A percentile compares a stretch with the other conserved stretches of the same genome.
phyloP scores from a whole-genome alignment of 2,113 vertebrate genomes.

The Meles meles region DNA sequence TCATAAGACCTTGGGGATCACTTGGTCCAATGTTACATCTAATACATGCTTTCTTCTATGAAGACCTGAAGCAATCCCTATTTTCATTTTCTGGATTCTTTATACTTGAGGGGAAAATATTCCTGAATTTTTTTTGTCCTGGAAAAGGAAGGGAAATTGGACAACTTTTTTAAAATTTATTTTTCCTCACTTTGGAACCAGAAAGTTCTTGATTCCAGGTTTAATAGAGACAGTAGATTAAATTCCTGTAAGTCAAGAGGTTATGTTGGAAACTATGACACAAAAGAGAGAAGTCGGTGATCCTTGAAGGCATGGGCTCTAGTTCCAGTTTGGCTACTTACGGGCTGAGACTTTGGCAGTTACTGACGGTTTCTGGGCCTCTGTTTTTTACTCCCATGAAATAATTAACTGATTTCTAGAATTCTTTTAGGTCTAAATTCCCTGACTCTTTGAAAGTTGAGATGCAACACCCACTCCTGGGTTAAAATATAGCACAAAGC shows the following conservation, averaged over 20 bases:
- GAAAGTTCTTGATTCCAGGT: not conserved
- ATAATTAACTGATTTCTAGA: conserved; percentile 14
- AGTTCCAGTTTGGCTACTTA: not conserved
- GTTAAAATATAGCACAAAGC: conserved; percentile 27
- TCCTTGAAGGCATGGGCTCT: not conserved
- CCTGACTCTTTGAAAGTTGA: not conserved
- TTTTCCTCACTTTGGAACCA: not conserved
- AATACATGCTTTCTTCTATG: not conserved
- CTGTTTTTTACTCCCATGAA: not conserved
- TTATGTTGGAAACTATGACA: not conserved
- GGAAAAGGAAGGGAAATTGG: not conserved
- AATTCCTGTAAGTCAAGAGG: not conserved
- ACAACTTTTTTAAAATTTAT: not conserved
- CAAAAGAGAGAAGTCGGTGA: not conserved
- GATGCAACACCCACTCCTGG: not conserved
- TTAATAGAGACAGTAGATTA: not conserved
- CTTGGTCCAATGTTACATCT: not conserved
- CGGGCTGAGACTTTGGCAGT: not conserved
- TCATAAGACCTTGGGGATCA: not conserved
- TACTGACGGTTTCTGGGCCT: not conserved
- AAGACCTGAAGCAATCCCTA: not conserved
- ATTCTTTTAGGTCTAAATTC: conserved; percentile 10
- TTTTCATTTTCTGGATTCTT: not conserved
- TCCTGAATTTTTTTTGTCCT: not conserved
- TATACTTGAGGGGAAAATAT: not conserved